A percentile compares a stretch with the other conserved stretches of the same genome.
phyloP scores from a whole-genome alignment of 2,113 vertebrate species.

The Carassius gibelio region DNA sequence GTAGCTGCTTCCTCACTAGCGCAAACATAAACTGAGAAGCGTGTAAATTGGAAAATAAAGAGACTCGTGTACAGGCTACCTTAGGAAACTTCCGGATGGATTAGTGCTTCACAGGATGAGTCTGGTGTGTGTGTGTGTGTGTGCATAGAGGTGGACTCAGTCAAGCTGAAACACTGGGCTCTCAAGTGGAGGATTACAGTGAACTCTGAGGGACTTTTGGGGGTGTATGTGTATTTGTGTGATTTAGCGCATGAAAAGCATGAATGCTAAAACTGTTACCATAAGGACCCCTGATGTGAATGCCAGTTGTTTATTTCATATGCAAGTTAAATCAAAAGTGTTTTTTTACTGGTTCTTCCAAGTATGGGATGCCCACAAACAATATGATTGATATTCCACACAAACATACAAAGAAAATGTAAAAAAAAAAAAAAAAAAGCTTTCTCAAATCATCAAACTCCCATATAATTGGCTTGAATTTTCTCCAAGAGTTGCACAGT shows the following conservation, averaged over 20 bases:
- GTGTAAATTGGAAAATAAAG: constrained; percentile 48
- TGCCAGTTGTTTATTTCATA: not conserved
- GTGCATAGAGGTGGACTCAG: not conserved
- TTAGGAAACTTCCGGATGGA: constrained; percentile 41
- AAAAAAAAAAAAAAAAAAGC: no score
- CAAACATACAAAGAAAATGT: not conserved
- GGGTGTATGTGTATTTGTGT: constrained; percentile 26
- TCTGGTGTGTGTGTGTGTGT: not conserved
- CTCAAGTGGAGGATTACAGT: constrained; percentile 28
- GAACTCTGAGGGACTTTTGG: constrained; percentile 24
- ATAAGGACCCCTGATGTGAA: not conserved
- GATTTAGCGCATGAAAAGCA: not conserved
- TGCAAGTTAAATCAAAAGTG: not conserved
- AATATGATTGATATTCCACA: not conserved
- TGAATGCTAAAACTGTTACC: constrained; percentile 15
- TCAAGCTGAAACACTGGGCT: constrained; percentile 32
- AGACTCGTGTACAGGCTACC: constrained; percentile 34
- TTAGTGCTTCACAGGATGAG: constrained; percentile 26
- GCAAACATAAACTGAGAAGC: constrained; percentile 46
- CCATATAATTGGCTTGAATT: not conserved
- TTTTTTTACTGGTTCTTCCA: not conserved
- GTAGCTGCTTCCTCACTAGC: constrained; percentile 49
- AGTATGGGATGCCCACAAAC: not conserved
- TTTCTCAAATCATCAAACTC: not conserved
- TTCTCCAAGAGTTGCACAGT: not conserved